A percentile compares a stretch with the other conserved stretches of the same genome.
phyloP scores from a whole-genome alignment of 2,888 invertebrate species.

The Homarus gammarus region DNA sequence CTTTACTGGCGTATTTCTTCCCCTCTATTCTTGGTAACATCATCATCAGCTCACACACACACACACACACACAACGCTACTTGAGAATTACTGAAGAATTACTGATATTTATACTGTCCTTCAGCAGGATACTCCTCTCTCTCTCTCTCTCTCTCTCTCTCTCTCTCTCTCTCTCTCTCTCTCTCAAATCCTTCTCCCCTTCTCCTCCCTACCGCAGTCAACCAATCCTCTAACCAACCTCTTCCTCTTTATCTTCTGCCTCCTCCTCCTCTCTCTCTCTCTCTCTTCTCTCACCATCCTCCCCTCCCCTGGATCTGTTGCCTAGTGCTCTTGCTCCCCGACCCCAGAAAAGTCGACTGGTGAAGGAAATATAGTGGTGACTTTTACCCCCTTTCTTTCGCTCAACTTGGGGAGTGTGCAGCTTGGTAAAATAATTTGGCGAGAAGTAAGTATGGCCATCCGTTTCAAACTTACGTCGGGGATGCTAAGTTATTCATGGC shows the following conservation, averaged over 20 bases:
- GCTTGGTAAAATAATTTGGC: slow-evolving; percentile 23
- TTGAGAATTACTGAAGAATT: too few species aligned
- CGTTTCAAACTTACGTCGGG: slow-evolving; percentile 3
- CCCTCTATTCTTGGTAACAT: too few species aligned
- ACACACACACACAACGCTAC: too few species aligned
- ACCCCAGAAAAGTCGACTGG: background rate
- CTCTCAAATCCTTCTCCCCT: background rate
- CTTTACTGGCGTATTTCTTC: too few species aligned
- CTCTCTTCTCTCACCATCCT: background rate
- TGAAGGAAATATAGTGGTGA: slow-evolving; percentile 29
- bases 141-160: too few species aligned
- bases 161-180: background rate
- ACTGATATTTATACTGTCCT: too few species aligned
- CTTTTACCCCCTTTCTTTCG: slow-evolving; percentile 20
- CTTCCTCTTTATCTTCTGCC: too few species aligned
- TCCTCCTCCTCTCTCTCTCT: background rate
- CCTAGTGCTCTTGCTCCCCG: background rate
- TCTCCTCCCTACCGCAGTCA: too few species aligned
- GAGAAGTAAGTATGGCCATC: slow-evolving; percentile 24
- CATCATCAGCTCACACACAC: too few species aligned
- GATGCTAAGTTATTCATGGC: slow-evolving; percentile 23
- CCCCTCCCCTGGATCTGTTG: background rate
- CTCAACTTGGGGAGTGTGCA: slow-evolving; percentile 2
- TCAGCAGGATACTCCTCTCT: too few species aligned
- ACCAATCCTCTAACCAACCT: too few species aligned